Base-by-base conservation (phyloP, 2,797 vertebrate species). In the Esox masquinongy region DNA sequence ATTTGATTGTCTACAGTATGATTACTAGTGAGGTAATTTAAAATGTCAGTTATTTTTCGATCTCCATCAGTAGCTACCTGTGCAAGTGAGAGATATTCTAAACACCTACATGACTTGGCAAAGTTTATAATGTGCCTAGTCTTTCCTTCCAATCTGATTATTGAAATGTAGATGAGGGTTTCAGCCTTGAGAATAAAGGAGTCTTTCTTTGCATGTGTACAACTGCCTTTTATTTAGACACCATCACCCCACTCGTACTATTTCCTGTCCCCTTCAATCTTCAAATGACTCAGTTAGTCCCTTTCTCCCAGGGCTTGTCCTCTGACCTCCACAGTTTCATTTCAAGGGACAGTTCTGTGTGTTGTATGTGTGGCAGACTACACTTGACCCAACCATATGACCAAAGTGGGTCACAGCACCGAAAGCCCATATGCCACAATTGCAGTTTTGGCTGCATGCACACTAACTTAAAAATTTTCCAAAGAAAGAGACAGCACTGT, bases 131-230 rank as follows among this genome's bases (percentile, higher is more conserved):
- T 50, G 61, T 72, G 24, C 34, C 53, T 36, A 74, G 71, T 83
- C 77, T 78, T 83, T 76, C 79, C 53, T 14, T 80, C 70, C 68
- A 75, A 73, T 78, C 79, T 82, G 78, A 79, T 80, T 79, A 49
- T 70, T 86, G 73, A 88, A 88, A 86, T 84, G 77, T 75, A 80
- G 81, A 83, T 86, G 39, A 24, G 70, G 69, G 67, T 72, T 86
- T 83, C 79, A 66, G 73, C 68, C 80, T 85, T 74, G 75, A 12
- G 31, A 80, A 87, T 86, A 86, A 91, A 90, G 79, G 83, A 79
- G 72, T 77, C 79, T 84, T 88, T 92, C 79, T 88, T 75, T 85
- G 79, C 70, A 64, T 68, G 76, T 78, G 78, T 73, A 83, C 83
- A 85, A 91, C 77, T 79, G 77, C 72, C 75, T 76, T 87, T 86